Evolutionary conservation across 2,888 invertebrate species (phyloP).

Genomic region (Drosophila pegasa): DNA sequence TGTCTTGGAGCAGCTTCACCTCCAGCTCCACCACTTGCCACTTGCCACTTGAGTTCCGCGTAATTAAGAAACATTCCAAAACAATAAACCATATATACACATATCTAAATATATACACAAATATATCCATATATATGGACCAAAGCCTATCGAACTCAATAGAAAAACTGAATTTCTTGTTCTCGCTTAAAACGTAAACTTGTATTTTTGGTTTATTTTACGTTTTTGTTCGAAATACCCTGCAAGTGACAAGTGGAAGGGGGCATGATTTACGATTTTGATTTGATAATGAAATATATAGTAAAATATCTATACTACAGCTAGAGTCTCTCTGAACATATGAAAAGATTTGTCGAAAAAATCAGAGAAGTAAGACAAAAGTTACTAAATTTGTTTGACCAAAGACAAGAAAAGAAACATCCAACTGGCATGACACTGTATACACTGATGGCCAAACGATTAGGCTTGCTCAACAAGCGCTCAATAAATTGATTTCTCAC

Average conservation of each 20-base stretch:
- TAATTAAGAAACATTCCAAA: constrained; percentile 77
- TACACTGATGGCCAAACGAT: not conserved
- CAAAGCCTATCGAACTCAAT: constrained; percentile 62
- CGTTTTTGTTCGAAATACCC: constrained; percentile 36
- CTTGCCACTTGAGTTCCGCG: constrained; percentile 78
- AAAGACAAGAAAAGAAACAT: no score
- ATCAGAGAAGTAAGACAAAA: no score
- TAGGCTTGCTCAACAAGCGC: not conserved
- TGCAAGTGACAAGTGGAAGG: not conserved
- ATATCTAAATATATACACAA: constrained; percentile 15
- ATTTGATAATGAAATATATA: no score
- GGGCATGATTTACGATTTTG: no score
- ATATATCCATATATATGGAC: constrained; percentile 22
- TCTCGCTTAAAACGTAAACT: constrained; percentile 43
- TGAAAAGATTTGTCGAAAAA: no score
- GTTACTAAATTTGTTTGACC: no score
- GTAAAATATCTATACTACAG: not conserved
- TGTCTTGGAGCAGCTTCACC: constrained; percentile 11
- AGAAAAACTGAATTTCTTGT: constrained; percentile 46
- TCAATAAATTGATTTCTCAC: no score
- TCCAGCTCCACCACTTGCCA: constrained; percentile 44
- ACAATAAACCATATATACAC: constrained; percentile 64
- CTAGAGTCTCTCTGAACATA: no score
- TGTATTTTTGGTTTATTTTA: constrained; percentile 49
- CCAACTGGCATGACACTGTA: no score